Percentiles rank a stretch among this genome's conserved stretches.
Conservation (phyloP, 2,888 invertebrate genomes). For the Chelonus formosanus region DNA sequence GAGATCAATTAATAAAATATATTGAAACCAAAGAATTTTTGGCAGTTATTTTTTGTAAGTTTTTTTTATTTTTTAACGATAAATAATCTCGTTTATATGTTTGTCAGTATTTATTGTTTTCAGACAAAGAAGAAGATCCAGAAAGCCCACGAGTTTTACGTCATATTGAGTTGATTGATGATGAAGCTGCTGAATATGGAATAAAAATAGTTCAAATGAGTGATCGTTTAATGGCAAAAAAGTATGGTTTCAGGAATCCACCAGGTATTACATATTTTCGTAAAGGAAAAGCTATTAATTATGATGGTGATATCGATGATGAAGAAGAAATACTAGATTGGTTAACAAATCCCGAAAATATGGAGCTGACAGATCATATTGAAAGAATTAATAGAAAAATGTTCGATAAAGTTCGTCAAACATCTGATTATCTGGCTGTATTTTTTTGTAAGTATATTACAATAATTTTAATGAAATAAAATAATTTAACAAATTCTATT, state of each 20-base stretch:
- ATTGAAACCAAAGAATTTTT: slow-evolving; percentile 91
- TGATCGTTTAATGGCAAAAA: slow-evolving; percentile 91
- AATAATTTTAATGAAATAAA: not conserved
- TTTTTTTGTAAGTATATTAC: slow-evolving; percentile 88
- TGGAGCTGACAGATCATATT: slow-evolving; percentile 93
- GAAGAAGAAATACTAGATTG: slow-evolving; percentile 89
- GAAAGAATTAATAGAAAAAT: slow-evolving; percentile 91
- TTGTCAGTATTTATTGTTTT: slow-evolving; percentile 12
- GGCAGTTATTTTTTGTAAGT: slow-evolving; percentile 91
- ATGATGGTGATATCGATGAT: slow-evolving; percentile 92
- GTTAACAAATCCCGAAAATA: slow-evolving; percentile 92
- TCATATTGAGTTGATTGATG: slow-evolving; percentile 89
- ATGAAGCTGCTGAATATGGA: slow-evolving; percentile 90
- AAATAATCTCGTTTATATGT: not conserved
- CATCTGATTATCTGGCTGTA: slow-evolving; percentile 89
- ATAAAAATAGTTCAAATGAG: slow-evolving; percentile 89
- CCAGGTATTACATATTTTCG: slow-evolving; percentile 92
- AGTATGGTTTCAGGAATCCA: slow-evolving; percentile 88
- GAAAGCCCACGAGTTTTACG: slow-evolving; percentile 82
- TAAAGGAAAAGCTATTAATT: slow-evolving; percentile 88
- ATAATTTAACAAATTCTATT: slow-evolving; percentile 34
- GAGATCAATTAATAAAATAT: slow-evolving; percentile 82
- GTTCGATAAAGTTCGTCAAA: slow-evolving; percentile 89
- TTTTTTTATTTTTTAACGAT: not conserved
- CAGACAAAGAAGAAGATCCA: slow-evolving; percentile 84